Conservation (phyloP, 2,797 vertebrate genomes). For the Hozukius guyotensis region DNA sequence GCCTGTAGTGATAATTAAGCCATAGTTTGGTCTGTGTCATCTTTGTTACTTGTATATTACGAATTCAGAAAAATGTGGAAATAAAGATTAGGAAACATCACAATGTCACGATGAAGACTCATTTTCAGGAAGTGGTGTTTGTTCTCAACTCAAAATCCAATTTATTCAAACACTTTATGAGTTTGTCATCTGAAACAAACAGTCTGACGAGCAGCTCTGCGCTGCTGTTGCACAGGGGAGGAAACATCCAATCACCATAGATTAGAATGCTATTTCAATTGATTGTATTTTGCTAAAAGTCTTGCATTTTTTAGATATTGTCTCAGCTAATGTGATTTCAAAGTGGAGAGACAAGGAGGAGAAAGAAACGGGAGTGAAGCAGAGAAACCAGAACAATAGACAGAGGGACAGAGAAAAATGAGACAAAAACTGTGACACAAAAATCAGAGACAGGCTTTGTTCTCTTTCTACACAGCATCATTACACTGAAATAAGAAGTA, state of each 20-base stretch:
- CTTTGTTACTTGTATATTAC: not conserved
- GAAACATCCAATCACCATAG: not conserved
- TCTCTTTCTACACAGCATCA: not conserved
- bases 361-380: not conserved
- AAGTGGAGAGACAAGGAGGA: not conserved
- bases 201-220: not conserved
- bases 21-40: not conserved
- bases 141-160: not conserved
- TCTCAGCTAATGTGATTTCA: not conserved
- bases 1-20: not conserved
- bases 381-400: not conserved
- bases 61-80: not conserved
- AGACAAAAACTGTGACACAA: not conserved
- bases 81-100: not conserved
- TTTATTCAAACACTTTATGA: not conserved
- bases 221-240: not conserved
- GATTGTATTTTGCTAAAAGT: not conserved
- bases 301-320: not conserved
- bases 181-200: not conserved
- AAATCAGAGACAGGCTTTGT: not conserved
- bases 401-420: not conserved
- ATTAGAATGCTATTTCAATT: not conserved
- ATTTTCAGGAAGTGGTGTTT: not conserved
- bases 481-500: slow-evolving; percentile 1
- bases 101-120: not conserved